Evolutionary conservation across 2,888 invertebrate species (phyloP).

Genomic region (Scaptomyza flava): DNA sequence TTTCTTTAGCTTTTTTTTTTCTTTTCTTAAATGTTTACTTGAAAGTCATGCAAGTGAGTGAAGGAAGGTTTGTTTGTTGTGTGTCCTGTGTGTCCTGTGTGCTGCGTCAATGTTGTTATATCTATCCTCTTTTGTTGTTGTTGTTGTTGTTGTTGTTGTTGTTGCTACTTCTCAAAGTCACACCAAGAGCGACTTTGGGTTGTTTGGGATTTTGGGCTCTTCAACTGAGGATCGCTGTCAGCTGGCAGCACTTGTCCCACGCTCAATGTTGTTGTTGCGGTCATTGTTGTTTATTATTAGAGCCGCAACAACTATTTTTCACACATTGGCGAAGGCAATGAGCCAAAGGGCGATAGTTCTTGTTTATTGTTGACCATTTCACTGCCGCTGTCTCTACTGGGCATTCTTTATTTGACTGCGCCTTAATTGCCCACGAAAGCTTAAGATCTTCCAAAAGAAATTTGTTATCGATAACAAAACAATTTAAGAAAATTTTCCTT

Average conservation of each 20-base stretch:
- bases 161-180: slow-evolving; percentile 16
- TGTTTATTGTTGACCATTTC: slow-evolving; percentile 32
- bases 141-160: neutral
- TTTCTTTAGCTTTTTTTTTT: slow-evolving; percentile 47
- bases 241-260: slow-evolving; percentile 47
- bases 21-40: slow-evolving; percentile 72
- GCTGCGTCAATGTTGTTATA: slow-evolving; percentile 36
- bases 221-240: slow-evolving; percentile 66
- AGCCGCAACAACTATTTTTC: slow-evolving; percentile 61
- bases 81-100: slow-evolving; percentile 35
- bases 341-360: slow-evolving; percentile 6
- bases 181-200: slow-evolving; percentile 2
- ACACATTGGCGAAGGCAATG: slow-evolving; percentile 49
- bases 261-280: slow-evolving; percentile 14
- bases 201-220: slow-evolving; percentile 30
- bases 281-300: slow-evolving; percentile 51
- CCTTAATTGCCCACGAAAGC: slow-evolving; percentile 51
- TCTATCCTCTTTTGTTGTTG: slow-evolving; percentile 6
- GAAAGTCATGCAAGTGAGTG: slow-evolving; percentile 58
- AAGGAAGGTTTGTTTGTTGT: slow-evolving; percentile 6
- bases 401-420: slow-evolving; percentile 48
- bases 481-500: neutral
- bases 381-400: slow-evolving; percentile 30
- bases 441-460: too few relatives aligned
- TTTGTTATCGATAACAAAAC: neutral